Evolutionary conservation across 1,140 invertebrate species (phyloP).

Genomic region (Ridgeia piscesae): DNA sequence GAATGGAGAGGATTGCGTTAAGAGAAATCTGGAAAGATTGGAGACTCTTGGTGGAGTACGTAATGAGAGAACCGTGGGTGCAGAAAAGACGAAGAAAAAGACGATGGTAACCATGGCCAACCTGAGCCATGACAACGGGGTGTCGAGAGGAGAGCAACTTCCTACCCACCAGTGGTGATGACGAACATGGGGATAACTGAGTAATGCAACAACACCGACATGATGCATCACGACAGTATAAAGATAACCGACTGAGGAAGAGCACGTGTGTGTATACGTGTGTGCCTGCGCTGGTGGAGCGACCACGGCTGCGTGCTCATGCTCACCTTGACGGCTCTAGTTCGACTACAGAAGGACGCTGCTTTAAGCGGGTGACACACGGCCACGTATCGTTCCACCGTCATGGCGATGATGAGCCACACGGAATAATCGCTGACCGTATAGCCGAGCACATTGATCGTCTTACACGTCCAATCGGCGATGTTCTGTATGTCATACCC

Average conservation of each 20-base stretch:
- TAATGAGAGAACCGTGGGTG: too few relatives aligned
- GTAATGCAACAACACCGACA: not conserved
- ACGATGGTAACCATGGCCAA: too few relatives aligned
- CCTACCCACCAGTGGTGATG: not conserved
- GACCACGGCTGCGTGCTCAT: not conserved
- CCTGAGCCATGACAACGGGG: not conserved
- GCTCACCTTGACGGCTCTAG: conserved; percentile 24
- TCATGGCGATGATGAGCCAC: conserved; percentile 57
- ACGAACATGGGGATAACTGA: not conserved
- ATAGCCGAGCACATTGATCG: conserved; percentile 46
- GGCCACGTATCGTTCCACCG: conserved; percentile 52
- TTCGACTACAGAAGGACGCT: conserved; percentile 29
- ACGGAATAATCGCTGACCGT: conserved; percentile 47
- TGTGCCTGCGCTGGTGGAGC: not conserved
- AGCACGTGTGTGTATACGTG: not conserved
- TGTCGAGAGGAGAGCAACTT: not conserved
- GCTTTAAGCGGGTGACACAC: conserved; percentile 48
- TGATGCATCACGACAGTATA: not conserved
- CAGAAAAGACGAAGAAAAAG: too few relatives aligned
- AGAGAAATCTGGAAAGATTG: too few relatives aligned
- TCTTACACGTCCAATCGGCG: conserved; percentile 44
- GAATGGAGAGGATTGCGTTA: too few relatives aligned
- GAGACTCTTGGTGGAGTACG: too few relatives aligned
- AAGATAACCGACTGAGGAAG: not conserved
- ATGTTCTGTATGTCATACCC: conserved; percentile 29